Evolutionary conservation across 2,113 vertebrate genomes (phyloP).

Genomic region (Corvus moneduloides): DNA sequence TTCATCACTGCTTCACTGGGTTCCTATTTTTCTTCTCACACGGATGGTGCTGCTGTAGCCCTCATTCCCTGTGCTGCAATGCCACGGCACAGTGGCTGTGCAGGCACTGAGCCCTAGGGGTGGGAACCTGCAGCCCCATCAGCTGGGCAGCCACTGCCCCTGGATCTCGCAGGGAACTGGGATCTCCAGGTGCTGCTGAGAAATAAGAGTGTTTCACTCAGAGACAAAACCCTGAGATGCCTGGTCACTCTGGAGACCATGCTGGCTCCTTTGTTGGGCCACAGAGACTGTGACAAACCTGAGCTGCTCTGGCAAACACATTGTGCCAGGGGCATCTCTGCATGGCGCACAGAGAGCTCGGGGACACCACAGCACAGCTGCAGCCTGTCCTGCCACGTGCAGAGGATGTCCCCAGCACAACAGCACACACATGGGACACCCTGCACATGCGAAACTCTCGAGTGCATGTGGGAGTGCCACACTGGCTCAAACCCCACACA

Average conservation of each 20-base stretch:
- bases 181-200: neutral
- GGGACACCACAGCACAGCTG: neutral
- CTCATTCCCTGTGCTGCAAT: neutral
- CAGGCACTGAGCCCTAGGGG: neutral
- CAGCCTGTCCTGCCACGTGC: neutral
- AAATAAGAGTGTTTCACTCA: neutral
- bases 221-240: fast-evolving
- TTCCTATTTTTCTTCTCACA: neutral
- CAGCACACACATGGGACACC: neutral
- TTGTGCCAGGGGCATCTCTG: fast-evolving
- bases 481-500: neutral
- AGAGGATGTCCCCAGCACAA: neutral
- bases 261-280: fast-evolving
- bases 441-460: neutral
- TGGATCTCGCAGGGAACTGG: neutral
- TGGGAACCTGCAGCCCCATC: neutral
- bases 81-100: neutral
- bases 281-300: neutral
- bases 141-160: too few relatives aligned
- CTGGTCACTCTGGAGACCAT: neutral
- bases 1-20: neutral
- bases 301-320: neutral
- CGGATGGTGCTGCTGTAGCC: neutral
- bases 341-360: neutral
- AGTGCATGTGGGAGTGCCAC: neutral